Percentiles rank a stretch among this genome's conserved stretches.
Evolutionary conservation across 2,888 invertebrate genomes (phyloP).

Genomic region (Erannis defoliaria): DNA sequence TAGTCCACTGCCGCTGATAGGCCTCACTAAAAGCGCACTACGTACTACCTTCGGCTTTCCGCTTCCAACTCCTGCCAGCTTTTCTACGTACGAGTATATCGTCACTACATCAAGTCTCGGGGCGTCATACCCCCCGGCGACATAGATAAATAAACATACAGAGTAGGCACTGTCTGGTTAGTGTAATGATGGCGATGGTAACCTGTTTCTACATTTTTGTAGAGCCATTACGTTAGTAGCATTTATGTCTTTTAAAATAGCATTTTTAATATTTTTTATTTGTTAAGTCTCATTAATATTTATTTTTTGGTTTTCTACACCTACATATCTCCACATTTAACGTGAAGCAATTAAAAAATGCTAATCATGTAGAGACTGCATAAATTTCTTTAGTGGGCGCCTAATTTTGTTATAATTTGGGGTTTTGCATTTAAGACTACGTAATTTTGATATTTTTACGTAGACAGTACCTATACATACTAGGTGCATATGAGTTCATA

Average conservation of each 20-base stretch:
- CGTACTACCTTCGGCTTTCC: no score
- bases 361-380: slow-evolving; percentile 8
- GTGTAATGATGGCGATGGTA: not conserved
- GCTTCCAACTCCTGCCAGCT: no score
- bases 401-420: not conserved
- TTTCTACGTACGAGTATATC: no score
- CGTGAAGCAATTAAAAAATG: slow-evolving; percentile 10
- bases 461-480: not conserved
- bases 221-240: not conserved
- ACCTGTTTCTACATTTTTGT: not conserved
- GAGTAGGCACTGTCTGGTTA: no score
- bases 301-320: slow-evolving; percentile 1
- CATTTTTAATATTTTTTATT: not conserved
- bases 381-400: slow-evolving; percentile 4
- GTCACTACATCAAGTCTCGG: no score
- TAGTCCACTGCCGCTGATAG: no score
- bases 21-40: no score
- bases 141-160: no score
- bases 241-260: not conserved
- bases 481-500: not conserved
- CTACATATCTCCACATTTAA: slow-evolving; percentile 4
- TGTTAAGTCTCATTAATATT: slow-evolving; percentile 11
- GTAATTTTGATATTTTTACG: not conserved
- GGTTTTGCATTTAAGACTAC: not conserved
- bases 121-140: no score